Evolutionary conservation across 2,113 vertebrate genomes (phyloP).

Genomic region (Candoia aspera): DNA sequence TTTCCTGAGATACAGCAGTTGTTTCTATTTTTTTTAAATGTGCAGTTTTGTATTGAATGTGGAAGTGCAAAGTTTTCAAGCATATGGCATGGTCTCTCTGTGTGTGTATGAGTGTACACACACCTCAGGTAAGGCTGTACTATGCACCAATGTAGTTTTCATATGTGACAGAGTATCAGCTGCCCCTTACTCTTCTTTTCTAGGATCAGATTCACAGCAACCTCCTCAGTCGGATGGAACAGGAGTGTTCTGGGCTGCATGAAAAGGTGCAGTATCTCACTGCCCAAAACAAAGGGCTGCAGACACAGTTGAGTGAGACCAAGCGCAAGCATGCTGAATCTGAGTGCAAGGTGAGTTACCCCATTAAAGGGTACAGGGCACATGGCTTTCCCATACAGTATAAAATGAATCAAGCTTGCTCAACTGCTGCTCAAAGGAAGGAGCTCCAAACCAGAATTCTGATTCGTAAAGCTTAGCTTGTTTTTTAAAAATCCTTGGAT

Average conservation of each 20-base stretch:
- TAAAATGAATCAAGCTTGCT: background rate
- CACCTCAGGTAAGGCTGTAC: background rate
- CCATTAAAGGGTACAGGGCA: too few species aligned
- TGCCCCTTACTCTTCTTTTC: background rate
- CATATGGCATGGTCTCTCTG: background rate
- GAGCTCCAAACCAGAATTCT: background rate
- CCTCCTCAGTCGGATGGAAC: slow-evolving; percentile 82
- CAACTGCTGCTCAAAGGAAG: background rate
- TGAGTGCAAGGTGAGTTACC: slow-evolving; percentile 78
- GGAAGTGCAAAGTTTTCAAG: background rate
- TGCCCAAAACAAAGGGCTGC: slow-evolving; percentile 88
- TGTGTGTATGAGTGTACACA: background rate
- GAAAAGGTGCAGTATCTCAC: slow-evolving; percentile 83
- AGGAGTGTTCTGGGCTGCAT: slow-evolving; percentile 83
- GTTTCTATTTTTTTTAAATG: background rate
- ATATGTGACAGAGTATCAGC: background rate
- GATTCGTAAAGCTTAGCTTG: background rate
- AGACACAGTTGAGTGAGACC: slow-evolving; percentile 87
- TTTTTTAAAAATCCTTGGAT: background rate
- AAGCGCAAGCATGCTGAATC: slow-evolving; percentile 88
- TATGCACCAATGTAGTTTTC: background rate
- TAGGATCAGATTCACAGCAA: slow-evolving; percentile 89
- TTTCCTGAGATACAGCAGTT: background rate
- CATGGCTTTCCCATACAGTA: background rate
- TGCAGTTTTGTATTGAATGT: background rate